Evolutionary conservation across 30 jellyfish, hydroid and myxozoan genomes (phyloP).

Genomic region (Mastigias papua): DNA sequence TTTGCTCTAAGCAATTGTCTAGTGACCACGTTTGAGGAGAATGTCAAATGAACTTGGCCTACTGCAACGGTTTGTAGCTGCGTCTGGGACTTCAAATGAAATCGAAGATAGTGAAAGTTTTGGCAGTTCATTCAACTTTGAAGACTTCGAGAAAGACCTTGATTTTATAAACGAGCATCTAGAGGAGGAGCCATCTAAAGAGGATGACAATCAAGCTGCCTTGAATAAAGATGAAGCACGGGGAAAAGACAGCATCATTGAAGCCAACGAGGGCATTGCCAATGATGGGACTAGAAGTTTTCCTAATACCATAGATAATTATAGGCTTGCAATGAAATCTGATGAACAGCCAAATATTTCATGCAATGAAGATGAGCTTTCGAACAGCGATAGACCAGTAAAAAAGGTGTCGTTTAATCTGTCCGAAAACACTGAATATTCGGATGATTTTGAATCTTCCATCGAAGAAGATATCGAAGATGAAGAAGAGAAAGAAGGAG

Average conservation of each 20-base stretch:
- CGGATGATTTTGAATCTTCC: conserved; percentile 42
- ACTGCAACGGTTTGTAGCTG: not conserved
- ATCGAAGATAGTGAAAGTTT: not conserved
- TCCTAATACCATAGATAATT: no score
- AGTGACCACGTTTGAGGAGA: not conserved
- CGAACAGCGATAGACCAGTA: not conserved
- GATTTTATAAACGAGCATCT: conserved; percentile 46
- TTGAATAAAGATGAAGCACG: not conserved
- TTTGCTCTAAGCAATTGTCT: not conserved
- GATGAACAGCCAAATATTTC: no score
- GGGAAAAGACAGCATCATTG: not conserved
- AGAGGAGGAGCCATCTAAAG: not conserved
- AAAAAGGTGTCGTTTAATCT: conserved; percentile 37
- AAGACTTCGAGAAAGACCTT: conserved; percentile 50
- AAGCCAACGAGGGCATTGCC: not conserved
- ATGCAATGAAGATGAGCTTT: no score
- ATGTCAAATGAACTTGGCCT: not conserved
- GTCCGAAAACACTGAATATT: conserved; percentile 35
- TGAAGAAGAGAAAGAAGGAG: conserved; percentile 17
- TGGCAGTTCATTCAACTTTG: conserved; percentile 13
- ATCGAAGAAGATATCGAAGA: no score
- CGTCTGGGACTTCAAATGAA: not conserved
- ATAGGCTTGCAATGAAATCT: no score
- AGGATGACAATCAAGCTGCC: not conserved
- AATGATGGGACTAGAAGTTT: no score